These are phyloP conservation scores for Hydrozoanthus gracilis DNA, from an alignment of 92 coral and sea anemone species.

Conservation along the genomic window DNA sequence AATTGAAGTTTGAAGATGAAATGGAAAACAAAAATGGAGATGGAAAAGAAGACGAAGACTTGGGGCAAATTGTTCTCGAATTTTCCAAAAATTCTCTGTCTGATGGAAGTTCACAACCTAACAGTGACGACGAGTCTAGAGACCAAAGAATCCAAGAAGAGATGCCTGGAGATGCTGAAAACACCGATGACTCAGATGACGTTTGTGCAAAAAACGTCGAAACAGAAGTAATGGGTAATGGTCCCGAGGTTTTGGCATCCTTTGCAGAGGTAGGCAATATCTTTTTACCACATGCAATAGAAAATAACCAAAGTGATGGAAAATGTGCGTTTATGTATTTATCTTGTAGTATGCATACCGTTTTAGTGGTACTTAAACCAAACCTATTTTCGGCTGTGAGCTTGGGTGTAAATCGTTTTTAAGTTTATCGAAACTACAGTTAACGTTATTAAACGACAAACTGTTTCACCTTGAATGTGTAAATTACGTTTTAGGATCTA, in stretches of 20 bases:
- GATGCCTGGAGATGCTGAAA: background rate
- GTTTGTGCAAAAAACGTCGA: background rate
- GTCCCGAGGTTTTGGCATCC: background rate
- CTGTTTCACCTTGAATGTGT: background rate
- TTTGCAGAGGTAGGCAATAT: conserved; percentile 24
- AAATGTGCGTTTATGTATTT: no score
- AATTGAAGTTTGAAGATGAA: background rate
- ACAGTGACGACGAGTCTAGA: background rate
- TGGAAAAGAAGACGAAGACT: background rate
- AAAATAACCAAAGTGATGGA: no score
- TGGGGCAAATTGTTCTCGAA: conserved; percentile 44
- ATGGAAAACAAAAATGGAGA: background rate
- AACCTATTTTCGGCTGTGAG: no score
- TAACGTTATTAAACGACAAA: no score
- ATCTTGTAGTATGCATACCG: no score
- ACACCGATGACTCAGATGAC: background rate
- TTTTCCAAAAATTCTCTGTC: background rate
- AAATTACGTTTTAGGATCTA: conserved; percentile 35
- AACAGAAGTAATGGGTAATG: background rate
- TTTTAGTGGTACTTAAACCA: no score
- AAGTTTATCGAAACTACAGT: no score
- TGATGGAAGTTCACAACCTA: background rate
- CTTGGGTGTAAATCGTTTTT: no score
- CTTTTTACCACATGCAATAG: no score
- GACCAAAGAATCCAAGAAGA: background rate